A percentile compares a stretch with the other conserved stretches of the same genome.
Evolutionary conservation across 2,888 invertebrate species (phyloP).

Genomic region (Dryadula phaetusa): DNA sequence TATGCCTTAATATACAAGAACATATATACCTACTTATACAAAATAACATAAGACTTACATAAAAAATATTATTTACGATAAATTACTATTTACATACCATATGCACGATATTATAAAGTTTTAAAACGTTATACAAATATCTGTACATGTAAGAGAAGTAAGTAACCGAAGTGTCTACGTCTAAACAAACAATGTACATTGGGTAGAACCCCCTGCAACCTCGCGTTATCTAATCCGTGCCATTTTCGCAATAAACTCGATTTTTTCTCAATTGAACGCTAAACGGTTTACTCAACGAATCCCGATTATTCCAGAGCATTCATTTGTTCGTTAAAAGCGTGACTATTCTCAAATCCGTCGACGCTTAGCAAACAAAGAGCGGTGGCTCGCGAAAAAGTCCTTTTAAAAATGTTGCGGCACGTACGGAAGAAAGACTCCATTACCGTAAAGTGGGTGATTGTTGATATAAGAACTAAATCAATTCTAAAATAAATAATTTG

Average conservation of each 20-base stretch:
- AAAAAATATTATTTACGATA: no score
- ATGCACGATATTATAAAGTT: not conserved
- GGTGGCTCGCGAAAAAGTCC: constrained; percentile 81
- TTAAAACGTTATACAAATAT: not conserved
- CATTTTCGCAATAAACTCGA: constrained; percentile 40
- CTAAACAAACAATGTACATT: not conserved
- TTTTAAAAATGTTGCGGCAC: constrained; percentile 84
- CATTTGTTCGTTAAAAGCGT: constrained; percentile 78
- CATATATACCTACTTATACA: not conserved
- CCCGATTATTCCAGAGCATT: constrained; percentile 74
- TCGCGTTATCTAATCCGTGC: constrained; percentile 36
- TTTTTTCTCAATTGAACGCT: constrained; percentile 60
- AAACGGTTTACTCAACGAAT: constrained; percentile 73
- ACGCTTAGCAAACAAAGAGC: constrained; percentile 70
- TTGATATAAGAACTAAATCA: constrained; percentile 80
- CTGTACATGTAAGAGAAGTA: no score
- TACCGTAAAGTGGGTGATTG: constrained; percentile 80
- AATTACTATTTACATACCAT: not conserved
- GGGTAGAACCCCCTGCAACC: not conserved
- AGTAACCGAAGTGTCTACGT: no score
- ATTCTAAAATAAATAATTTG: constrained; percentile 57
- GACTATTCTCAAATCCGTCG: constrained; percentile 68
- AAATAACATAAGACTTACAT: no score
- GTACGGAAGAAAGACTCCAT: constrained; percentile 81
- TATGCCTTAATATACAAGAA: not conserved